These are phyloP conservation scores for Hippoglossus hippoglossus DNA, from an alignment of 2,797 vertebrate genomes.

Conservation along the genomic window DNA sequence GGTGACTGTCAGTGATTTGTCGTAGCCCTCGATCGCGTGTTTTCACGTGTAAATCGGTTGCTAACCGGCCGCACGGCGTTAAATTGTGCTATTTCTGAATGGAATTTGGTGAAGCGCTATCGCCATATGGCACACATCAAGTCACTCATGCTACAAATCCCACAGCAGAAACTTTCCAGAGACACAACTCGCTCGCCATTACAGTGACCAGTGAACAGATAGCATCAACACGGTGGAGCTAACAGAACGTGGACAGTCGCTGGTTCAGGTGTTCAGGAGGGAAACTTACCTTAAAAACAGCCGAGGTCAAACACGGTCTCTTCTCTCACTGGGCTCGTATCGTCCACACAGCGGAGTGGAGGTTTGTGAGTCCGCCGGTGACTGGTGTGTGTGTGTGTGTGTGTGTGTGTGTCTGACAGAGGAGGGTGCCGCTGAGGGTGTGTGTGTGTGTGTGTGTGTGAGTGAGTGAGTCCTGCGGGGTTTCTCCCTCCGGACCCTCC, in stretches of 20 bases:
- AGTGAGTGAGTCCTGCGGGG: conserved; percentile 34
- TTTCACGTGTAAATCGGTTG: fast-evolving
- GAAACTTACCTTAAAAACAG: conserved; percentile 60
- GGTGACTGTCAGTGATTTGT: too few relatives aligned
- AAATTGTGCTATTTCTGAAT: conserved; percentile 20
- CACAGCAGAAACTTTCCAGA: conserved; percentile 16
- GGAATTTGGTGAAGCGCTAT: not conserved
- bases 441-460: not conserved
- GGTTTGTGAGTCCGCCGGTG: conserved; percentile 18
- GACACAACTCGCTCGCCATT: too few relatives aligned
- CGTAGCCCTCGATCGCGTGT: fast-evolving
- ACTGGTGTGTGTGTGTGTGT: conserved; percentile 11
- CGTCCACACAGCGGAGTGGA: not conserved
- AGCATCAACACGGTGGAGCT: too few relatives aligned
- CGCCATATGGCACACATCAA: conserved; percentile 31
- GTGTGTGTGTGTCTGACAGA: conserved; percentile 15
- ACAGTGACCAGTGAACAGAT: not conserved
- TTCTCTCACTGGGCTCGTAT: not conserved
- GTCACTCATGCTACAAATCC: conserved; percentile 34
- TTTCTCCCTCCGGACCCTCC: conserved; percentile 59
- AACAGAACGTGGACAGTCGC: not conserved
- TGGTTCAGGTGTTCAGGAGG: not conserved
- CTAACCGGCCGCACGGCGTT: fast-evolving
- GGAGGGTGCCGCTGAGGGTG: not conserved
- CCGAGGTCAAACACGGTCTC: conserved; percentile 18